Conservation (phyloP, 2,113 vertebrate genomes). For the Zonotrichia leucophrys region DNA sequence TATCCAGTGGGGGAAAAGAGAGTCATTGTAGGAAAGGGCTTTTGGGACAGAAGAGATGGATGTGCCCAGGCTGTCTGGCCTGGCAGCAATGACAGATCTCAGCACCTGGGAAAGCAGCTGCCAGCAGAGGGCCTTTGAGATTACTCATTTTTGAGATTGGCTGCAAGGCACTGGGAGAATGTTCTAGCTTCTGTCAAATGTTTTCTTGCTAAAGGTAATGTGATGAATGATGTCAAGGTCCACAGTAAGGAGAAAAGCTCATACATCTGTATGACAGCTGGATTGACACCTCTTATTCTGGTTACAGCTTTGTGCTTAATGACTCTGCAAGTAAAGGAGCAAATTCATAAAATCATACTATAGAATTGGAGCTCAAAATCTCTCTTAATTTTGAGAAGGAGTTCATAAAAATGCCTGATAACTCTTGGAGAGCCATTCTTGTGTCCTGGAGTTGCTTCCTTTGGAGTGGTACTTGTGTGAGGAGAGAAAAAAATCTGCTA, state of each 20-base stretch:
- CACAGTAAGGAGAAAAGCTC: not conserved
- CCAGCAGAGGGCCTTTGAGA: not conserved
- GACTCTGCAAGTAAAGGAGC: not conserved
- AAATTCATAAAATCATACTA: not conserved
- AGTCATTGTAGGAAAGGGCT: not conserved
- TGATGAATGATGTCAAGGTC: not conserved
- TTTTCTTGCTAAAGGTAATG: not conserved
- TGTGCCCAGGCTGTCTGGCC: not conserved
- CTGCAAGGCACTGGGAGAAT: not conserved
- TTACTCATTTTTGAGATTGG: not conserved
- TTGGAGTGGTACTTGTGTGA: not conserved
- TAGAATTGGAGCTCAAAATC: not conserved
- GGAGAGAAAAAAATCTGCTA: not conserved
- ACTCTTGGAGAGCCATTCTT: not conserved
- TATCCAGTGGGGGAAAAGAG: not conserved
- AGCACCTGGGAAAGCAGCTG: not conserved
- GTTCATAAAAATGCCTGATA: not conserved
- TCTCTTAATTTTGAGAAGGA: not conserved
- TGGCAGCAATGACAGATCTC: fast-evolving
- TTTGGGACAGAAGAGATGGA: not conserved
- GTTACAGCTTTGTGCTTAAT: not conserved
- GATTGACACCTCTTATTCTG: not conserved
- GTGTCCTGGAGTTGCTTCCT: not conserved
- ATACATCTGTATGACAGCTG: not conserved
- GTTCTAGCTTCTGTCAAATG: not conserved